Percentiles rank a stretch among this genome's conserved stretches.
Conservation (phyloP, 2,113 vertebrate species). For the Barnardius zonarius region DNA sequence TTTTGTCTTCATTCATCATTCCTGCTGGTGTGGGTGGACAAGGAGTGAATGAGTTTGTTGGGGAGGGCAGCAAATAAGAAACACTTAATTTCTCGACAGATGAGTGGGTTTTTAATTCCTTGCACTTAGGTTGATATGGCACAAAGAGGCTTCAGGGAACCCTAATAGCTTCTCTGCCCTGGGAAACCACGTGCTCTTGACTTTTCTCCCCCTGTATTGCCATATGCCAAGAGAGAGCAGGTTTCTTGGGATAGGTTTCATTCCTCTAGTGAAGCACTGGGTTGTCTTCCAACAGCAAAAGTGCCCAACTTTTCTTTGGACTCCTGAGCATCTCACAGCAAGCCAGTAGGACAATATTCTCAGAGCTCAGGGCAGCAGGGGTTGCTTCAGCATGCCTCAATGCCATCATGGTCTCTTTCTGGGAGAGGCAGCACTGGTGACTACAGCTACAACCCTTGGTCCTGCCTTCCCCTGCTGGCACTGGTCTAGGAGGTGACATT, state of each 20-base stretch:
- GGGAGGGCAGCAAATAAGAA: slow-evolving; percentile 39
- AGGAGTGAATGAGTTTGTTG: slow-evolving; percentile 46
- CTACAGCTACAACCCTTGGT: not conserved
- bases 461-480: not conserved
- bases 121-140: not conserved
- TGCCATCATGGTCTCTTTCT: not conserved
- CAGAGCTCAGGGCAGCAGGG: not conserved
- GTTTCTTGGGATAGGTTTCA: not conserved
- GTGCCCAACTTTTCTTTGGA: not conserved
- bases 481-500: not conserved
- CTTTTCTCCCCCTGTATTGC: not conserved
- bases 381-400: not conserved
- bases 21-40: slow-evolving; percentile 34
- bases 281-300: not conserved
- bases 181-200: not conserved
- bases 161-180: not conserved
- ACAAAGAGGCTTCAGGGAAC: not conserved
- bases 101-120: not conserved
- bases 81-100: slow-evolving; percentile 15
- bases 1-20: slow-evolving; percentile 49
- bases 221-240: not conserved
- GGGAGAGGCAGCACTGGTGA: not conserved
- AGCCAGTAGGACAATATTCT: not conserved
- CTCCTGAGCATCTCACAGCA: not conserved
- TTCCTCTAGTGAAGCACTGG: not conserved